Evolutionary conservation across 2,797 vertebrate species (phyloP), one percentile per base, ranked within the genome.

Genomic region (Hydrophis major): DNA sequence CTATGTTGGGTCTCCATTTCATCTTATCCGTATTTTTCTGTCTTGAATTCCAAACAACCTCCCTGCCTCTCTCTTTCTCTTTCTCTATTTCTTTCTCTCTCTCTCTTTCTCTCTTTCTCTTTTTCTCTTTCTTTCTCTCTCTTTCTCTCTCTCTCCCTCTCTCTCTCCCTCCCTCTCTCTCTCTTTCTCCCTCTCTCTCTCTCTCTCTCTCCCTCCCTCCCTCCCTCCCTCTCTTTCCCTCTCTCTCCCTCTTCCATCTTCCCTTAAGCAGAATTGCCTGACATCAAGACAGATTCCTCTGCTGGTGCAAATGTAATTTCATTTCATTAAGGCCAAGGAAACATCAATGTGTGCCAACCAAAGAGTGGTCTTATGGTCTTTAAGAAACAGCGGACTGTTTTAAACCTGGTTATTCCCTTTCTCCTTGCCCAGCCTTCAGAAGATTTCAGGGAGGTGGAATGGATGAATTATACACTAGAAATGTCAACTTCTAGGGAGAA

Each of bases 361-460:
- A 90, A 86, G 92, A 94, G 69, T 22, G n/a, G 60, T 86, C 87
- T 47, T 12, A 1, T 1, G 32, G 86, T 69, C 42, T 92, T 90
- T 8, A n/a, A 90, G 91, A 93, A 95, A 20, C 14, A 27, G 88
- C 13, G 87, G 88, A 93, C 8, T 93, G 91, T 22, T 91, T 92
- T 5, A 90, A 89, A 94, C 55, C 25, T 3, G 8, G 10, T 1
- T 89, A 92, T 94, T 93, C 78, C 37, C 61, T 55, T 83, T 8
- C 94, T 10, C 74, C 5, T 50, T 92, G 92, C 87, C 28, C 47
- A 86, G 4, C 28, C 92, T 69, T 18, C 27, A 93, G 0, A 7
- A 87, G 12, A 63, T 4, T 90, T 87, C 59, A 0, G 0, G 61
- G 59, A 50, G 18, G 42, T 7, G 32, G 27, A 59, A 32, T 66